phyloP scores from a whole-genome alignment of 2,888 invertebrate species.

The Dermolepida albohirtum region DNA sequence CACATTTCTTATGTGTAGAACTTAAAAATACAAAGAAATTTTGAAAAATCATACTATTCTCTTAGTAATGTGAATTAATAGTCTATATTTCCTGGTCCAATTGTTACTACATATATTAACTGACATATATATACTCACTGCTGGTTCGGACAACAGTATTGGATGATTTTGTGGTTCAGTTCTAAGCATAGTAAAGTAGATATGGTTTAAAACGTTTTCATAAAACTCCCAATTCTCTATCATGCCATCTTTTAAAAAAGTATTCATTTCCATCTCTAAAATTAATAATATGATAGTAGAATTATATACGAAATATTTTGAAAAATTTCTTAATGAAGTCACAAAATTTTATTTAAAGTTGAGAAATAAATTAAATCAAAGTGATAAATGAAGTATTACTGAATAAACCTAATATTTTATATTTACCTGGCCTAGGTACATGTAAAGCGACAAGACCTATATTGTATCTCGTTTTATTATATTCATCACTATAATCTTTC shows the following conservation, averaged over 20 bases:
- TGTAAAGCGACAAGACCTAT: constrained; percentile 76
- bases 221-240: constrained; percentile 83
- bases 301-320: constrained; percentile 11
- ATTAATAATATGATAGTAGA: constrained; percentile 45
- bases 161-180: constrained; percentile 76
- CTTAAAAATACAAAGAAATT: too few relatives aligned
- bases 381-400: too few relatives aligned
- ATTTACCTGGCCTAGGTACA: constrained; percentile 67
- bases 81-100: too few relatives aligned
- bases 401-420: too few relatives aligned
- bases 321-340: too few relatives aligned
- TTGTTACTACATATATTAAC: too few relatives aligned
- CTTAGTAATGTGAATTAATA: too few relatives aligned
- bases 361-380: too few relatives aligned
- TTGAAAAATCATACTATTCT: too few relatives aligned
- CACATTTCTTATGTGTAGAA: too few relatives aligned
- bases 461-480: constrained; percentile 60
- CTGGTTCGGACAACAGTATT: constrained; percentile 78
- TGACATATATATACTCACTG: constrained; percentile 57
- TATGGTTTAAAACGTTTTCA: constrained; percentile 76
- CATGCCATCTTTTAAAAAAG: constrained; percentile 79
- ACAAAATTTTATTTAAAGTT: too few relatives aligned
- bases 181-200: constrained; percentile 73
- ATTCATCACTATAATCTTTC: constrained; percentile 65
- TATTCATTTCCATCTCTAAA: constrained; percentile 70